phyloP scores from a whole-genome alignment of 2,797 vertebrate genomes.

The Limnodromus scolopaceus region DNA sequence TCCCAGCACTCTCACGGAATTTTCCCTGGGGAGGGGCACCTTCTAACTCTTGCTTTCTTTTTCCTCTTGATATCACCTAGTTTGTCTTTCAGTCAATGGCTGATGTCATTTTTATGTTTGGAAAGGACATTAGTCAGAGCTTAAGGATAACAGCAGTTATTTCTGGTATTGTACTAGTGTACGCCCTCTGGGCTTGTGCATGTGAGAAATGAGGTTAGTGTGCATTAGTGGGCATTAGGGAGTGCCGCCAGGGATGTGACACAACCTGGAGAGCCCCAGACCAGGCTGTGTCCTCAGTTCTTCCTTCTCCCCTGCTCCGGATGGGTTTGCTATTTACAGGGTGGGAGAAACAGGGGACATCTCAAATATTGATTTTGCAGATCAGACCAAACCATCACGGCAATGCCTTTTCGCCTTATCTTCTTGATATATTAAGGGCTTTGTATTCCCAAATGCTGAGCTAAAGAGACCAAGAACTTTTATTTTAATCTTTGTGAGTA shows the following conservation, averaged over 20 bases:
- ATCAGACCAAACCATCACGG: background rate
- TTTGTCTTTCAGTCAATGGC: background rate
- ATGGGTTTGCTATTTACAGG: background rate
- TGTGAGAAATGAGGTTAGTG: background rate
- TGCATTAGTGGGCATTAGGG: background rate
- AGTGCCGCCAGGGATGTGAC: background rate
- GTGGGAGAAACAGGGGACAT: background rate
- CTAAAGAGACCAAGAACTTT: background rate
- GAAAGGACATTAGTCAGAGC: constrained; percentile 24
- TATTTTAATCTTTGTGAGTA: background rate
- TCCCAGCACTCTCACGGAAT: background rate
- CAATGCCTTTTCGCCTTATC: background rate
- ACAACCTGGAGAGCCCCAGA: background rate
- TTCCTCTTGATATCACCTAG: background rate
- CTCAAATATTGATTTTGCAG: background rate
- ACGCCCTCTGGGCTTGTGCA: background rate
- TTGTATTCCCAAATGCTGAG: background rate
- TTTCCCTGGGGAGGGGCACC: no score
- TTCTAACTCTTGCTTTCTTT: background rate
- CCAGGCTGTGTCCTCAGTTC: background rate
- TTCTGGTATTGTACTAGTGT: background rate
- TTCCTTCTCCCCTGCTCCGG: background rate
- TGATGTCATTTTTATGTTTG: background rate
- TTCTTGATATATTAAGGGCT: background rate
- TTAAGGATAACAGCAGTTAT: background rate